Evolutionary conservation across 2,888 invertebrate genomes (phyloP).

Genomic region (Asteroscopus sphinx): DNA sequence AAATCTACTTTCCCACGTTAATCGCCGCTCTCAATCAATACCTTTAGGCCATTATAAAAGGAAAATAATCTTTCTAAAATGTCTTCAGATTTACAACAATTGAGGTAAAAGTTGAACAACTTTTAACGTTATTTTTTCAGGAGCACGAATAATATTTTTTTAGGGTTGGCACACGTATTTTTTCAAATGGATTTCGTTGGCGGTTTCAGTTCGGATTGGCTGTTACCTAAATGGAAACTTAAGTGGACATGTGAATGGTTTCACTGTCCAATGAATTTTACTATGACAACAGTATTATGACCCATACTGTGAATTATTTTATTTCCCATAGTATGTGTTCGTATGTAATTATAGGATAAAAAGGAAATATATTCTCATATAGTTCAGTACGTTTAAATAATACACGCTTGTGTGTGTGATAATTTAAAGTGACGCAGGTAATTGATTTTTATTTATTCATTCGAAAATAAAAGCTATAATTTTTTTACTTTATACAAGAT

Average conservation of each 20-base stretch:
- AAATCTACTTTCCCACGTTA: constrained; percentile 36
- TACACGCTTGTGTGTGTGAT: no score
- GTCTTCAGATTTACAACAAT: constrained; percentile 39
- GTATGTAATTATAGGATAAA: no score
- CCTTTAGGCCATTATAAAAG: constrained; percentile 19
- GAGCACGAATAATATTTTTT: constrained; percentile 39
- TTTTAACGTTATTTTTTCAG: constrained; percentile 32
- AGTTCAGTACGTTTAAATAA: no score
- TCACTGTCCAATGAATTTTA: constrained; percentile 35
- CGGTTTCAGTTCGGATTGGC: constrained; percentile 40
- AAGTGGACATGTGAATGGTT: constrained; percentile 42
- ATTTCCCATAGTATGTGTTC: no score
- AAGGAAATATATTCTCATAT: no score
- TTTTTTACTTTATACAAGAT: no score
- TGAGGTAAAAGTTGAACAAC: constrained; percentile 26
- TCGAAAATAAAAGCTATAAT: no score
- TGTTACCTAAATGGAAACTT: constrained; percentile 48
- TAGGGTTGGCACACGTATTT: constrained; percentile 36
- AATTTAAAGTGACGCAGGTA: no score
- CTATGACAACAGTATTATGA: constrained; percentile 35
- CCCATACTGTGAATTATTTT: constrained; percentile 16
- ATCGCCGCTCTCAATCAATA: constrained; percentile 45
- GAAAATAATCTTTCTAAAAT: constrained; percentile 13
- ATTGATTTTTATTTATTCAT: no score
- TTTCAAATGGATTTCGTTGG: constrained; percentile 29